Percentiles rank a stretch among this genome's conserved stretches.
Conservation (phyloP, 2,888 invertebrate species). For the Ecliptopera silaceata region DNA sequence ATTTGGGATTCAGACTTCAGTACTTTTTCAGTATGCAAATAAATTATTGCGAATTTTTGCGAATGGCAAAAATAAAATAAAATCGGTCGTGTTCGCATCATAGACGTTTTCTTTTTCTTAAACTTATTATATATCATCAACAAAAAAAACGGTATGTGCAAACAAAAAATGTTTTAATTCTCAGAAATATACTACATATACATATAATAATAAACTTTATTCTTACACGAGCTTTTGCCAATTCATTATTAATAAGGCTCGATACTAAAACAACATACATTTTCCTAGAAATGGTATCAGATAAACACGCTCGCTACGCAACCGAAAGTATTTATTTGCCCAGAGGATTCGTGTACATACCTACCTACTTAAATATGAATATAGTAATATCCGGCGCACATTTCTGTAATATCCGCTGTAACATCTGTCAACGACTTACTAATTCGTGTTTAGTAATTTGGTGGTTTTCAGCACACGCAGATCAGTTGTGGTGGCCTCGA, state of each 20-base stretch:
- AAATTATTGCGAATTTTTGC: too few relatives aligned
- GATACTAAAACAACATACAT: not conserved
- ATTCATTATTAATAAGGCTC: not conserved
- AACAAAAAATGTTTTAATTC: too few relatives aligned
- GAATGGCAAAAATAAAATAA: too few relatives aligned
- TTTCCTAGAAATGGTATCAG: conserved; percentile 1
- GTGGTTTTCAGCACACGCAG: not conserved
- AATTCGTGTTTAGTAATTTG: conserved; percentile 6
- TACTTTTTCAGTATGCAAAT: too few relatives aligned
- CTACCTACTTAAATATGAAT: conserved; percentile 2
- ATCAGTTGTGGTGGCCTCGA: too few relatives aligned
- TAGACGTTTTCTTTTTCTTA: too few relatives aligned
- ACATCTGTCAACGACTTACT: conserved; percentile 22
- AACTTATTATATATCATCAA: too few relatives aligned
- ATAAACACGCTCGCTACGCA: conserved; percentile 3
- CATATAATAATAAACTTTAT: too few relatives aligned
- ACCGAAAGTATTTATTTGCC: conserved; percentile 1
- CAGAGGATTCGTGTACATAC: not conserved
- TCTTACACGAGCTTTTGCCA: not conserved
- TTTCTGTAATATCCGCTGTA: conserved; percentile 15
- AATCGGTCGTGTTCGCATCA: too few relatives aligned
- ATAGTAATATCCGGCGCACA: conserved; percentile 26
- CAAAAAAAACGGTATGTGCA: too few relatives aligned
- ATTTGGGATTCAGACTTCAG: too few relatives aligned
- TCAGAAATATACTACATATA: too few relatives aligned